Evolutionary conservation across 2,888 invertebrate genomes (phyloP).

Genomic region (Ptilodon capucinus): DNA sequence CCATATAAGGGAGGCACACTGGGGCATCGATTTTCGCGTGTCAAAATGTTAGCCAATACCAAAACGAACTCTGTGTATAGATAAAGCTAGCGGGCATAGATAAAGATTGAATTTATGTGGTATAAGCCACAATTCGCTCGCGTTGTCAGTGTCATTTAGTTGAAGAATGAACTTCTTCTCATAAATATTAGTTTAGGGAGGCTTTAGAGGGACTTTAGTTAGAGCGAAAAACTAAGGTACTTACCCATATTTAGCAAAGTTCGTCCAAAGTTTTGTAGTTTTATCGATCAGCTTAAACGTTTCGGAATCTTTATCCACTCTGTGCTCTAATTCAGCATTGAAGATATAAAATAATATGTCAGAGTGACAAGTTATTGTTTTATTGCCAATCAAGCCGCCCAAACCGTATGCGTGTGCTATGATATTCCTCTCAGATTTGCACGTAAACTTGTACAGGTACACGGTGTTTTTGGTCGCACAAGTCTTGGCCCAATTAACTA

Average conservation of each 20-base stretch:
- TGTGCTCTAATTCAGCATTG: conserved; percentile 19
- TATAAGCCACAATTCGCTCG: too few species aligned
- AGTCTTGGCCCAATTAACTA: conserved; percentile 34
- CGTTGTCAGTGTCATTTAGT: too few species aligned
- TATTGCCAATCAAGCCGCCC: conserved; percentile 14
- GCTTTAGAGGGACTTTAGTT: too few species aligned
- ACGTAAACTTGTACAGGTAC: conserved; percentile 49
- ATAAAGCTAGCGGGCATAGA: too few species aligned
- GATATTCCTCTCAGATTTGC: conserved; percentile 44
- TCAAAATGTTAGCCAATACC: too few species aligned
- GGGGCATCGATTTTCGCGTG: too few species aligned
- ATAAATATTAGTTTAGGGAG: too few species aligned
- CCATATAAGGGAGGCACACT: too few species aligned
- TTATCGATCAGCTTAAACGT: conserved; percentile 38
- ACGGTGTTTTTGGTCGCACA: conserved; percentile 29
- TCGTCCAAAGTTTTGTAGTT: conserved; percentile 44
- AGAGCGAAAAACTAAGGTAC: too few species aligned
- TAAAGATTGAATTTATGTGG: too few species aligned
- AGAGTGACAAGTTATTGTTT: conserved; percentile 29
- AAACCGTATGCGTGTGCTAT: conserved; percentile 16
- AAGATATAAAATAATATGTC: conserved; percentile 48
- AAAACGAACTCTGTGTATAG: too few species aligned
- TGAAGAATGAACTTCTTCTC: too few species aligned
- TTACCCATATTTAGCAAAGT: conserved; percentile 52
- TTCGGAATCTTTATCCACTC: conserved; percentile 26